These are phyloP conservation scores for Plemyria rubiginata DNA, from an alignment of 2,888 invertebrate species.

Conservation along the genomic window DNA sequence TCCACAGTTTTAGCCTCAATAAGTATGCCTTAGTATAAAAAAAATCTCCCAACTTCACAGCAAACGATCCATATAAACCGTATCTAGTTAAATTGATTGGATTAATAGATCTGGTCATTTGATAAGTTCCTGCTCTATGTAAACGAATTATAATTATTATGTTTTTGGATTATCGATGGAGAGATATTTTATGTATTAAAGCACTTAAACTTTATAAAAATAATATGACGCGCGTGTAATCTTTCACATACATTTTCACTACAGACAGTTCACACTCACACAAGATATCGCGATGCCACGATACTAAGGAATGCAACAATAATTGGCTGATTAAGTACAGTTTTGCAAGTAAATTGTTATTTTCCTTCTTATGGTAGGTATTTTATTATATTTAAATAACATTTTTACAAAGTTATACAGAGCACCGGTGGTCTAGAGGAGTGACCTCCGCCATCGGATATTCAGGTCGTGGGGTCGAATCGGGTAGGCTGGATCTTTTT, in stretches of 20 bases:
- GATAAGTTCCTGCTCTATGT: no score
- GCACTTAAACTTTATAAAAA: background rate
- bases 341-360: slow-evolving; percentile 22
- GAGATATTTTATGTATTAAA: background rate
- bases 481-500: no score
- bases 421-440: no score
- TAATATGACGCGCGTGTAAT: slow-evolving; percentile 8
- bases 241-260: slow-evolving; percentile 16
- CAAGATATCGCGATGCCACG: slow-evolving; percentile 39
- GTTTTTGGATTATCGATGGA: no score
- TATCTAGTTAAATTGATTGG: no score
- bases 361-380: background rate
- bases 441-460: no score
- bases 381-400: background rate
- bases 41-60: slow-evolving; percentile 2
- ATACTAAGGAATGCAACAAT: slow-evolving; percentile 46
- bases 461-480: no score
- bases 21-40: slow-evolving; percentile 32
- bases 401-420: no score
- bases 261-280: slow-evolving; percentile 40
- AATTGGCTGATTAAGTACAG: slow-evolving; percentile 54
- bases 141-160: no score
- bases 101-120: no score
- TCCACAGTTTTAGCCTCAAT: slow-evolving; percentile 49
- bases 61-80: no score